Conservation (phyloP, 2,113 vertebrate genomes). For the Hiodon tergisus region DNA sequence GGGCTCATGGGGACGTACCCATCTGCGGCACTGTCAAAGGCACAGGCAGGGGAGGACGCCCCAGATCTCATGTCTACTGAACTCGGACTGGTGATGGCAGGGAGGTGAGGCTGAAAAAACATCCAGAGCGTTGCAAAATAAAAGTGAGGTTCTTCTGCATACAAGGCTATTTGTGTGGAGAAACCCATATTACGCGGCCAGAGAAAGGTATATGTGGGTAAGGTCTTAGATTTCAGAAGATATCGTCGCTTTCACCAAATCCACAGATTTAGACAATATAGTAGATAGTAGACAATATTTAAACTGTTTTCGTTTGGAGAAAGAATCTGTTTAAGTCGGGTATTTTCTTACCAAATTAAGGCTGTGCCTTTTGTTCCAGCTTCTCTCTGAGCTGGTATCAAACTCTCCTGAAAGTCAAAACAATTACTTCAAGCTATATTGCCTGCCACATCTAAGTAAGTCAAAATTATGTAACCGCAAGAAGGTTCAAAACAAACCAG, state of each 20-base stretch:
- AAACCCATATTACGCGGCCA: too few species aligned
- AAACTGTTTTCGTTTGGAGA: too few species aligned
- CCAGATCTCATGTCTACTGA: slow-evolving; percentile 66
- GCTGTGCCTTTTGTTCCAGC: slow-evolving; percentile 81
- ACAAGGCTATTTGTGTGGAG: too few species aligned
- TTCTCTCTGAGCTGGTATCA: slow-evolving; percentile 64
- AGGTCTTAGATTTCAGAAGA: too few species aligned
- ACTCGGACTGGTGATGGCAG: slow-evolving; percentile 47
- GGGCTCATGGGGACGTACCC: slow-evolving; percentile 94
- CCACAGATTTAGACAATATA: too few species aligned
- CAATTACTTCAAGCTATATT: not conserved
- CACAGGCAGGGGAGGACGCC: slow-evolving; percentile 48
- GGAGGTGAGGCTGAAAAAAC: slow-evolving; percentile 58
- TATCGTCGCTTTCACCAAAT: too few species aligned
- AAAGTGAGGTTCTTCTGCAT: too few species aligned
- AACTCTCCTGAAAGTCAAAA: slow-evolving; percentile 62
- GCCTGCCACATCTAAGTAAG: not conserved
- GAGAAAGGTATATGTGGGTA: too few species aligned
- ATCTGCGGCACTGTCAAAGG: slow-evolving; percentile 54
- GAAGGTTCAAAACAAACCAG: not conserved
- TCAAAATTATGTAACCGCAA: not conserved
- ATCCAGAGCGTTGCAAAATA: not conserved
- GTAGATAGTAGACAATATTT: too few species aligned
- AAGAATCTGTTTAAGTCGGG: not conserved
- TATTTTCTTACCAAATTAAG: slow-evolving; percentile 82